phyloP scores from a whole-genome alignment of 2,797 vertebrate genomes.

The Dermochelys coriacea region DNA sequence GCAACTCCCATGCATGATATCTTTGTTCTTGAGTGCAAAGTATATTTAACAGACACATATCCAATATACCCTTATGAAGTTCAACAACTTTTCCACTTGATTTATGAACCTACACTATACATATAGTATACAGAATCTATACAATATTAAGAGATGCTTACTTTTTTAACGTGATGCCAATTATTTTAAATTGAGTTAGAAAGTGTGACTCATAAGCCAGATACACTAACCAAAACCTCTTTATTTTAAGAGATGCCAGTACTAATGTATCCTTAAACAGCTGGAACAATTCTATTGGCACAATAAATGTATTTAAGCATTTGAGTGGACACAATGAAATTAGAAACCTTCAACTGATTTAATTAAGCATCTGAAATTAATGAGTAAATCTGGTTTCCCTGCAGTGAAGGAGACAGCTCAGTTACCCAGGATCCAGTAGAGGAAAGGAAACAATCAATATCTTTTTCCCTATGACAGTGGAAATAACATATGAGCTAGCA shows the following conservation, averaged over 20 bases:
- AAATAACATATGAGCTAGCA: slow-evolving; percentile 13
- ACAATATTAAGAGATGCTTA: background rate
- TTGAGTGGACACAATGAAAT: slow-evolving; percentile 56
- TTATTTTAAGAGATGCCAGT: background rate
- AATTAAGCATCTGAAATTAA: slow-evolving; percentile 60
- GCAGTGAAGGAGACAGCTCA: slow-evolving; percentile 15
- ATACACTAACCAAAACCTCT: background rate
- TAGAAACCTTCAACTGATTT: slow-evolving; percentile 60
- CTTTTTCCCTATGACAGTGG: background rate
- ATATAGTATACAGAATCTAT: background rate
- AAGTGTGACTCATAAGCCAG: background rate
- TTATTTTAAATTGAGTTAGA: slow-evolving; percentile 3
- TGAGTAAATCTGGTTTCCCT: slow-evolving; percentile 20
- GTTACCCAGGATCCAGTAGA: slow-evolving; percentile 3
- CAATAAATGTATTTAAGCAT: slow-evolving; percentile 9
- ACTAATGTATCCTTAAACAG: background rate
- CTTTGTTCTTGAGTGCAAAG: background rate
- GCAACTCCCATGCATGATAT: slow-evolving; percentile 15
- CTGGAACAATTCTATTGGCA: background rate
- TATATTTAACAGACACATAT: background rate
- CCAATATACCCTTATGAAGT: background rate
- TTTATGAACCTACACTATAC: background rate
- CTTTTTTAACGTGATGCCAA: background rate
- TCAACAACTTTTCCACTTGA: background rate
- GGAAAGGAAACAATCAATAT: slow-evolving; percentile 58